Conservation (phyloP, 2,113 vertebrate genomes). For the Bombycilla garrulus region DNA sequence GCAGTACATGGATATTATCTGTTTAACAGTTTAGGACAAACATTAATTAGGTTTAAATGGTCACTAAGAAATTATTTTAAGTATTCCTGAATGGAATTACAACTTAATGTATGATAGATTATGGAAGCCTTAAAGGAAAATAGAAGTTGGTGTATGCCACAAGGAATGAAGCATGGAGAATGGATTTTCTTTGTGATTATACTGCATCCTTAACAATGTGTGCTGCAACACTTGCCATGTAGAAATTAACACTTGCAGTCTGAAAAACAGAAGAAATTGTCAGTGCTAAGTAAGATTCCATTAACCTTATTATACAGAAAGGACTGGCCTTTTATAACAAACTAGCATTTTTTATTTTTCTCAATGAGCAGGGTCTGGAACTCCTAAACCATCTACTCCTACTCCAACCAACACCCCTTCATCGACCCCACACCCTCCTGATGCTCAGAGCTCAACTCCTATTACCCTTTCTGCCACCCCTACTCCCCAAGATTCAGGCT, state of each 20-base stretch:
- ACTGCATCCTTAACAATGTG: slow-evolving; percentile 75
- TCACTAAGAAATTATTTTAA: slow-evolving; percentile 20
- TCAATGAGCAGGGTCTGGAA: slow-evolving; percentile 92
- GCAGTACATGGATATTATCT: slow-evolving; percentile 8
- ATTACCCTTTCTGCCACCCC: slow-evolving; percentile 81
- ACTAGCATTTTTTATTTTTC: slow-evolving; percentile 80
- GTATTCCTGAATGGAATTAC: slow-evolving; percentile 10
- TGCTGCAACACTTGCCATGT: slow-evolving; percentile 63
- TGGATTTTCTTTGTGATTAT: slow-evolving; percentile 66
- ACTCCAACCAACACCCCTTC: slow-evolving; percentile 94
- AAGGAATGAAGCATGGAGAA: slow-evolving; percentile 29
- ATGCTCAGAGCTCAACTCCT: slow-evolving; percentile 85
- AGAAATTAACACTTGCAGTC: slow-evolving; percentile 72
- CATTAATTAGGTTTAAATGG: slow-evolving; percentile 24
- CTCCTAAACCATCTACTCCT: slow-evolving; percentile 96
- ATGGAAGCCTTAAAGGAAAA: slow-evolving; percentile 33
- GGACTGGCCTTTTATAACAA: slow-evolving; percentile 81
- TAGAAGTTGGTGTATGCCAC: slow-evolving; percentile 10
- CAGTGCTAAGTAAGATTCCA: slow-evolving; percentile 76
- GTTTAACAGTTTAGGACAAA: slow-evolving; percentile 11
- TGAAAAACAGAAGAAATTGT: slow-evolving; percentile 63
- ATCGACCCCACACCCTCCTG: slow-evolving; percentile 90
- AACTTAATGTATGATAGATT: not conserved
- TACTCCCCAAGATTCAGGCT: slow-evolving; percentile 84
- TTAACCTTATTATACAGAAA: slow-evolving; percentile 74